Conservation (phyloP, 2,888 invertebrate species). For the Lydus trimaculatus region DNA sequence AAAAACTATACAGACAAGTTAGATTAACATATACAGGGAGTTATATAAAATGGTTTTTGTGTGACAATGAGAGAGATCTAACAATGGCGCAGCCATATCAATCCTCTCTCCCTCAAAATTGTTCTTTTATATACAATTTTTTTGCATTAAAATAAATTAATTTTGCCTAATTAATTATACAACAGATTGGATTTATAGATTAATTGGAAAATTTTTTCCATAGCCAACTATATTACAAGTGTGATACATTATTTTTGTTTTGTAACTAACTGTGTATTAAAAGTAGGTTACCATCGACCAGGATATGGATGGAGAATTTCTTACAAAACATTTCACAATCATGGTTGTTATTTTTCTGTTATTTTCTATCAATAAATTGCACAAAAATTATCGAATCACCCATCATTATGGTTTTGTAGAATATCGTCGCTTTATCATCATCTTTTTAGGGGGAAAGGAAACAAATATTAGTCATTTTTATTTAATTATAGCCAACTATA, state of each 20-base stretch:
- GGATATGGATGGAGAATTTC: conserved; percentile 44
- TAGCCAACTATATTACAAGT: background rate
- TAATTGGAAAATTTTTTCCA: background rate
- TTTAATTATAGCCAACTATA: background rate
- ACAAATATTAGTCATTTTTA: background rate
- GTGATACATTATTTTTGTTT: conserved; percentile 35
- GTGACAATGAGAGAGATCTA: conserved; percentile 7
- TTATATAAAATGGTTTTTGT: background rate
- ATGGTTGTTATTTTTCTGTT: conserved; percentile 11
- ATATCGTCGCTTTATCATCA: background rate
- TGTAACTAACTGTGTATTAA: conserved; percentile 41
- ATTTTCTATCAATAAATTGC: background rate
- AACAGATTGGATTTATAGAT: background rate
- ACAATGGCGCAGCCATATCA: conserved; percentile 51
- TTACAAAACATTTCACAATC: conserved; percentile 53
- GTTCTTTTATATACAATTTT: too few species aligned
- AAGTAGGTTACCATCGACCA: conserved; percentile 57
- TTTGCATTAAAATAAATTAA: background rate
- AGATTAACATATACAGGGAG: background rate
- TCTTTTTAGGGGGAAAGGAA: too few species aligned
- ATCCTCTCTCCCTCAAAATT: too few species aligned
- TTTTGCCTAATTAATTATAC: background rate
- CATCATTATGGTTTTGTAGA: background rate
- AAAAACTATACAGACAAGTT: background rate
- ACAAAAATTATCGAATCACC: background rate